Evolutionary conservation across 1,140 invertebrate genomes (phyloP), one percentile per base, ranked within the genome.

Genomic region (Nebria ingens): DNA sequence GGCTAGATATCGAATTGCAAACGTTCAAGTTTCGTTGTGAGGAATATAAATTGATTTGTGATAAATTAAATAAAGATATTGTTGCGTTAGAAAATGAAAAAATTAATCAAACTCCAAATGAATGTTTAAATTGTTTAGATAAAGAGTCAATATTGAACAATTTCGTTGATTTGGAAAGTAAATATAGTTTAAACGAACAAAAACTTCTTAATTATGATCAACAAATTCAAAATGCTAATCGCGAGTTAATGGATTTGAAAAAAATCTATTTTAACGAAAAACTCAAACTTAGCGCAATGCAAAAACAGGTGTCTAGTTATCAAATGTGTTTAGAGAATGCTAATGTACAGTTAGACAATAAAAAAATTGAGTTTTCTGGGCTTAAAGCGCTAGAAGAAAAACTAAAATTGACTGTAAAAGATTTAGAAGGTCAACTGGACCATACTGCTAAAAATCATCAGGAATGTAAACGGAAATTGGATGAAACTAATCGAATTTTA

Each of bases 91-190:
- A 51, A 51, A 51, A 21, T 6, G 21, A 51, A 15, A 51, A 21
- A 21, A 21, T 11, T 20, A 2, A 51, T 20, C 6, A 11, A 20
- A 51, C 4, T 9, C 3, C 15, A 11, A 11, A 19, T 19, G 21
- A 51, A 19, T 45, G 40, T 45, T 45, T 45, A 45, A 45, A 45
- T 12, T 45, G 40, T 45, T 45, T 45, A 45, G 40, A 45, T 12
- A 45, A 45, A 17, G 40, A 4, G 4, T 2, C 19, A 17, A 11
- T 21, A 51, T 11, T 2, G 6, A 21, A 15, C 6, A 11, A 20
- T 20, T 51, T 12, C 6, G 3, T 6, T 20, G 19, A 51, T 12
- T 21, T 51, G 4, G 6, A 51, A 21, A 20, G 15, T 51, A 51
- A 51, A 51, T 51, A 51, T n/a, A n/a, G 19, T n/a, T 49, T 49